Base-by-base conservation (phyloP, 1,140 invertebrate genomes). In the Steinernema khuongi region DNA sequence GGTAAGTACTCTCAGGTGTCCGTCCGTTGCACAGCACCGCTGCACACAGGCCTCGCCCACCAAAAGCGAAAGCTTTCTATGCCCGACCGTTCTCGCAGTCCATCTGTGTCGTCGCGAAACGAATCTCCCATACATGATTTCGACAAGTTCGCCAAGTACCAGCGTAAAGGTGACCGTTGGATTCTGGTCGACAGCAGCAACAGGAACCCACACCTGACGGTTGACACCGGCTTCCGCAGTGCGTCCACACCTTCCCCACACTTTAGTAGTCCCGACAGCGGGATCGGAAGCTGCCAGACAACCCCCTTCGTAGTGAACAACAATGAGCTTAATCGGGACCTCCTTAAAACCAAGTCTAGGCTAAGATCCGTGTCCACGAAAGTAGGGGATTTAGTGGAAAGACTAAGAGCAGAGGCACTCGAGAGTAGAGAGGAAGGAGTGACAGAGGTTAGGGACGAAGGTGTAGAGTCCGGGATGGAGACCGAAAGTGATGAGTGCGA, bases 31-130 rank as follows among this genome's bases (percentile, higher is more conserved):
- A 72, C 28, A 60, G n/a, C 0, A 41, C n/a, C 1, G 30, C 32
- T 22, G 29, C n/a, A 67, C 33, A 22, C 67, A 78, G 77, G 77
- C 72, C 44, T 67, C 28, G 77, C 77, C 30, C 77, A 78, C 31
- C 70, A 77, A 67, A 78, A 77, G 75, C 67, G 77, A 67, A 78
- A 78, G 77, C 36, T 78, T 22, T 77, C 74, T 1, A 70, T 78
- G 26, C 75, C 77, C 26, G 75, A 77, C 44, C 71, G 75, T 29
- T 68, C 67, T 1, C 33, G 76, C 43, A 77, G 76, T 31, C 67
- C 70, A 11, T 77, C 76, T 1, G 67, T 73, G 26, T 67, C 67
- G 31, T 67, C 41, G 22, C 19, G 14, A n/a, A 67, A 71, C 26
- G 29, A 66, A 33, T 67, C 75, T 28, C 60, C 60, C 28, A 43